phyloP scores from a whole-genome alignment of 2,797 vertebrate species.

The Gadopsis marmoratus region DNA sequence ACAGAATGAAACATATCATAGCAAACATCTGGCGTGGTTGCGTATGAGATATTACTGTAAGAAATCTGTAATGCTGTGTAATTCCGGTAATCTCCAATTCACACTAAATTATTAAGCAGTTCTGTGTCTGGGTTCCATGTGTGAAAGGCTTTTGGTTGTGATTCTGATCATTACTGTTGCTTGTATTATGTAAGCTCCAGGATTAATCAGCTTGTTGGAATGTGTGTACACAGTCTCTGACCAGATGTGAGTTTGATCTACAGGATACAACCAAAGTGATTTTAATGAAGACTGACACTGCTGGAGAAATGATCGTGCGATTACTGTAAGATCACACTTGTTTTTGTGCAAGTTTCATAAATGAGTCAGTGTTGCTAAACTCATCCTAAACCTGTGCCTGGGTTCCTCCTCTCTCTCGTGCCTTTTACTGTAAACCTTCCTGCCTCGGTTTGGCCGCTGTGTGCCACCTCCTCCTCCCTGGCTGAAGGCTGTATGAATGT shows the following conservation, averaged over 20 bases:
- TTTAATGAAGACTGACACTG: background rate
- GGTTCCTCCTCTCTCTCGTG: background rate
- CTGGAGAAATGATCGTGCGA: background rate
- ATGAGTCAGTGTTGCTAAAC: background rate
- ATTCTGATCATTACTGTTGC: conserved; percentile 5
- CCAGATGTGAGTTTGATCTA: conserved; percentile 44
- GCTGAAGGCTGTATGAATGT: conserved; percentile 22
- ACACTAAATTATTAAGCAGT: background rate
- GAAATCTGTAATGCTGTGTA: background rate
- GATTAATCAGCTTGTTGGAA: conserved; percentile 36
- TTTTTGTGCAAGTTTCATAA: conserved; percentile 24
- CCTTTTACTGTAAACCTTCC: conserved; percentile 4
- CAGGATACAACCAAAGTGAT: background rate
- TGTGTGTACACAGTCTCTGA: conserved; percentile 23
- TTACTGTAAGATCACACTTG: conserved; percentile 19
- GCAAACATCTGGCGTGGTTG: background rate
- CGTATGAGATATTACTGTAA: background rate
- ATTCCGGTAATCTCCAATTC: background rate
- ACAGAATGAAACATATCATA: background rate
- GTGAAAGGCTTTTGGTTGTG: background rate
- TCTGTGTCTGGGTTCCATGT: conserved; percentile 9
- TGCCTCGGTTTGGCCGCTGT: conserved; percentile 3
- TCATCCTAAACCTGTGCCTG: background rate
- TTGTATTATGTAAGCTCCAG: conserved; percentile 15
- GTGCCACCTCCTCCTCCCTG: background rate